Evolutionary conservation across 2,888 invertebrate species (phyloP).

Genomic region (Merodon equestris): DNA sequence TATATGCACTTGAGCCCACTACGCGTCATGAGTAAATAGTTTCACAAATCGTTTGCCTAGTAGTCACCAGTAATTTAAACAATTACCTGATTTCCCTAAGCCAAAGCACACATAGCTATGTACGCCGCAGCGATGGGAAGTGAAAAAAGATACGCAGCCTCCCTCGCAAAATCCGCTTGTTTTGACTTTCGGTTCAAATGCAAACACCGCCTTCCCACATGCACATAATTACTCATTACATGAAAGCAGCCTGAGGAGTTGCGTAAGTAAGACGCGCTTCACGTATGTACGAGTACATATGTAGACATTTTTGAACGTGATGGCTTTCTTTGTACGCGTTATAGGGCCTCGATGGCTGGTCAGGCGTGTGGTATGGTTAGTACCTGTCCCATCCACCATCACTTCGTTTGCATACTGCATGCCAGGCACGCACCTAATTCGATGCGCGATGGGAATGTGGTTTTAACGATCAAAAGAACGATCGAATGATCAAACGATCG

Average conservation of each 20-base stretch:
- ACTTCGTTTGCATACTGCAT: background rate
- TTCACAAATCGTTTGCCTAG: too few species aligned
- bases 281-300: conserved; percentile 15
- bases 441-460: conserved; percentile 30
- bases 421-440: conserved; percentile 26
- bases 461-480: conserved; percentile 52
- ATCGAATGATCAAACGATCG: conserved; percentile 45
- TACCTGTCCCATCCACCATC: conserved; percentile 20
- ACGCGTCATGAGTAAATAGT: too few species aligned
- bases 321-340: conserved; percentile 16
- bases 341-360: background rate
- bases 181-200: conserved; percentile 7
- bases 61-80: background rate
- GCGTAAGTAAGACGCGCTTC: conserved; percentile 20
- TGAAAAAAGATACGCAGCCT: background rate
- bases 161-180: background rate
- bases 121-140: background rate
- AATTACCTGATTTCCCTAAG: background rate
- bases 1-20: too few species aligned
- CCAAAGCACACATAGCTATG: background rate
- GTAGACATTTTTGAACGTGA: conserved; percentile 9
- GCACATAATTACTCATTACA: conserved; percentile 1
- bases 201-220: background rate
- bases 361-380: background rate
- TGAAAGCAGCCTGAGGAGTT: background rate